These are phyloP conservation scores for Chrysemys picta DNA, from an alignment of 2,113 vertebrate species.

Conservation along the genomic window DNA sequence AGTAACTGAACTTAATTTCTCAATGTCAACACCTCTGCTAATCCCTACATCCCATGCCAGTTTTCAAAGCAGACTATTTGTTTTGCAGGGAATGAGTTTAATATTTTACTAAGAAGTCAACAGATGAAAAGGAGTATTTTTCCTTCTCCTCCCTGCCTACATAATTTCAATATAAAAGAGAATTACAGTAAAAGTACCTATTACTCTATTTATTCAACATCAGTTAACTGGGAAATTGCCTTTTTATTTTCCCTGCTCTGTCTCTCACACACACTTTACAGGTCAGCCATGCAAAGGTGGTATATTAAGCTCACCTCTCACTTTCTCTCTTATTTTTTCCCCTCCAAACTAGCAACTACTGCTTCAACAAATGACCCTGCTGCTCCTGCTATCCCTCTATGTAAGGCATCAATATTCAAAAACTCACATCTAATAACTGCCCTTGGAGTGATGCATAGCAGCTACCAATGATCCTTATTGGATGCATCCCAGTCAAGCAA, in stretches of 20 bases:
- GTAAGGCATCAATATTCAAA: neutral
- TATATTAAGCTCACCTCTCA: neutral
- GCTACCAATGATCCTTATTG: neutral
- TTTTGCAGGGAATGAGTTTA: slow-evolving; percentile 27
- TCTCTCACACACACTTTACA: neutral
- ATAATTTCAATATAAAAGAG: neutral
- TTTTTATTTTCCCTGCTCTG: neutral
- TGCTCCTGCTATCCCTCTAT: neutral
- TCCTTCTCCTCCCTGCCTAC: neutral
- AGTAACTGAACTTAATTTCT: slow-evolving; percentile 61
- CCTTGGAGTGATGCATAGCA: neutral
- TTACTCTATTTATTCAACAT: neutral
- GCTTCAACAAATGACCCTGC: neutral
- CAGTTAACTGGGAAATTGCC: neutral
- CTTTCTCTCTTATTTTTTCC: neutral
- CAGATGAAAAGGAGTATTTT: neutral
- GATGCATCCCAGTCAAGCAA: neutral
- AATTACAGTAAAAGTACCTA: neutral
- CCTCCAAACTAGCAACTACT: neutral
- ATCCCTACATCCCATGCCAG: neutral
- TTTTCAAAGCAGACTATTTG: slow-evolving; percentile 26
- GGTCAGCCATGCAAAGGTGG: neutral
- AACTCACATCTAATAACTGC: neutral
- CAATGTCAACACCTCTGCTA: slow-evolving; percentile 53
- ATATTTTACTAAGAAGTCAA: neutral